These are phyloP conservation scores for Lethenteron camtschaticum DNA, from an alignment of 2,113 vertebrate genomes.

Conservation along the genomic window DNA sequence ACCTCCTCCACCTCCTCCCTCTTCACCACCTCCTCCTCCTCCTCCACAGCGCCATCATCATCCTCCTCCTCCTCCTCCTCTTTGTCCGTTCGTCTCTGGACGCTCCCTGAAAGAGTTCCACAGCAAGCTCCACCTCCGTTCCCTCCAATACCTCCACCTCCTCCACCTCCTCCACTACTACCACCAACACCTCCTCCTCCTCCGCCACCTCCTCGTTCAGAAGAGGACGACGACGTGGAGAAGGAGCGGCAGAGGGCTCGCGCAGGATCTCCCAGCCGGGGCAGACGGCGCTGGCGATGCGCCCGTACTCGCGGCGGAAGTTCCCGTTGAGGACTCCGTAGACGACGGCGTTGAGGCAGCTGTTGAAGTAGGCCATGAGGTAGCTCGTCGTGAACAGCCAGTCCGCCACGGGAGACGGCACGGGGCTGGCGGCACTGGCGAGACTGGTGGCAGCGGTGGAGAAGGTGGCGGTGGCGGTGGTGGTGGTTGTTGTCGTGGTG, in stretches of 20 bases:
- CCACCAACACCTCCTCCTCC: background rate
- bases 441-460: no score
- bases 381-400: conserved; percentile 47
- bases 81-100: background rate
- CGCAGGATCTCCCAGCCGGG: no score
- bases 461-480: no score
- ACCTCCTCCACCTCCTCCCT: background rate
- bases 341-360: conserved; percentile 42
- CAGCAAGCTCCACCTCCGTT: background rate
- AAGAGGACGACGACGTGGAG: no score
- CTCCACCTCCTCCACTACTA: background rate
- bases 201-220: no score
- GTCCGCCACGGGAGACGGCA: conserved; percentile 21
- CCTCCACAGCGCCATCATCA: background rate
- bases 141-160: background rate
- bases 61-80: background rate
- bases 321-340: conserved; percentile 42
- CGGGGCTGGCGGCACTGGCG: no score
- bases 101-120: background rate
- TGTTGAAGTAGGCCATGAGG: conserved; percentile 55
- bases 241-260: no score
- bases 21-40: background rate
- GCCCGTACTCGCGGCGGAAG: conserved; percentile 46
- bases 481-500: no score
- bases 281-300: conserved; percentile 16